Base-by-base conservation (phyloP, 1,140 invertebrate species). In the Phenacoccus solenopsis region DNA sequence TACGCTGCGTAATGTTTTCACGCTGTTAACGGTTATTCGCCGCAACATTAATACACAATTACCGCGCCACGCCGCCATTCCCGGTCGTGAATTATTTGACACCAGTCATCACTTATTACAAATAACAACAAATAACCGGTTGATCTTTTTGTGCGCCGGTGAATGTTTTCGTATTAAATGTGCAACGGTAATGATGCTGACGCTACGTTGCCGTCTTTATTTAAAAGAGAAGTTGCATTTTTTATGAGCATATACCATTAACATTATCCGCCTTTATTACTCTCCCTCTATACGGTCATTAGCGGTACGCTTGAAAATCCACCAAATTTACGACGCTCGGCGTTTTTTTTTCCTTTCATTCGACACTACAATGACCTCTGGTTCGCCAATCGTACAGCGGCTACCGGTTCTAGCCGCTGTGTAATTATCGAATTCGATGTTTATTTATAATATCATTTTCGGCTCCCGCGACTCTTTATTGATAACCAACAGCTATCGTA, bases 241-340 rank as follows among this genome's bases (percentile, higher is more conserved):
- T n/a, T 49, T 49, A 49, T n/a, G 38, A 49, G 38, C 38, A 49
- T 49, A 49, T 49, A n/a, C 38, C 38, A 49, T 49, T 49, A 49
- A 49, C 38, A 49, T 49, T 16, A 16, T n/a, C 13, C 38, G 20
- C 38, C 3, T 49, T 49, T 49, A 49, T n/a, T 49, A 49, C 38
- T 49, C 38, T 49, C n/a, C n/a, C n/a, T n/a, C n/a, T n/a, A n/a
- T n/a, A n/a, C n/a, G n/a, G n/a, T n/a, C n/a, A n/a, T n/a, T n/a
- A n/a, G n/a, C n/a, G n/a, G n/a, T n/a, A n/a, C n/a, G n/a, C n/a
- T n/a, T n/a, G n/a, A n/a, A n/a, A n/a, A n/a, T n/a, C n/a, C n/a
- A n/a, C n/a, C n/a, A n/a, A n/a, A n/a, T n/a, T n/a, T n/a, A n/a
- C n/a, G n/a, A n/a, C n/a, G n/a, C n/a, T n/a, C n/a, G n/a, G n/a